phyloP scores from a whole-genome alignment of 2,113 vertebrate genomes.

The Clarias batrachus region DNA sequence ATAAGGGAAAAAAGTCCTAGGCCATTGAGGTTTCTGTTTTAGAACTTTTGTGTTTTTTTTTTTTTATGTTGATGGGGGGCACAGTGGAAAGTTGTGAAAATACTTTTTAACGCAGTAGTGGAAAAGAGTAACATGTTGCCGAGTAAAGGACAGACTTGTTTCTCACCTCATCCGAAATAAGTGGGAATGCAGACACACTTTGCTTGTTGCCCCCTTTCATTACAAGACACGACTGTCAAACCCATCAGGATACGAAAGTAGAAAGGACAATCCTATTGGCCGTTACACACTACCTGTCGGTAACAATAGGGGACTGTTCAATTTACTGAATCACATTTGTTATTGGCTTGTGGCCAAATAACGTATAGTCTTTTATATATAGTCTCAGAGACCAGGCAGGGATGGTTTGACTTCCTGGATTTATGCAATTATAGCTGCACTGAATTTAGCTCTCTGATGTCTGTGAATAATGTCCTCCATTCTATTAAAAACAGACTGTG shows the following conservation, averaged over 20 bases:
- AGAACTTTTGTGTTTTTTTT: background rate
- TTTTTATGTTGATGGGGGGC: background rate
- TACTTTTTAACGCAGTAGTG: conserved; percentile 24
- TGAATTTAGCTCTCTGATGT: conserved; percentile 42
- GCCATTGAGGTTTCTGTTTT: background rate
- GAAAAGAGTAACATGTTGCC: conserved; percentile 30
- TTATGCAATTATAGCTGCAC: conserved; percentile 21
- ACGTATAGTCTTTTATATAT: conserved; percentile 21
- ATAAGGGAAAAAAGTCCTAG: background rate
- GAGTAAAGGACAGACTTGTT: conserved; percentile 23
- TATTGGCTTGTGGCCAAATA: conserved; percentile 35
- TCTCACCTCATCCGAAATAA: conserved; percentile 13
- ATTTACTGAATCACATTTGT: conserved; percentile 34
- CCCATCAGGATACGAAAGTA: conserved; percentile 33
- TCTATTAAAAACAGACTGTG: conserved; percentile 47
- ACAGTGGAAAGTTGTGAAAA: conserved; percentile 32
- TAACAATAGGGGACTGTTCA: conserved; percentile 28
- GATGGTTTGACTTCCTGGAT: conserved; percentile 37
- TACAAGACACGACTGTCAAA: conserved; percentile 28
- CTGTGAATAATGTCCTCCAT: conserved; percentile 41
- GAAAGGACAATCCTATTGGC: conserved; percentile 20
- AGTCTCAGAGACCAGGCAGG: conserved; percentile 17
- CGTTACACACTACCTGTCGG: conserved; percentile 17
- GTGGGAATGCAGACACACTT: conserved; percentile 1
- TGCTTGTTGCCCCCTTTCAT: background rate